Evolutionary conservation across 2,888 invertebrate species (phyloP), one percentile per base, ranked within the genome.

Genomic region (Aquatica leii): DNA sequence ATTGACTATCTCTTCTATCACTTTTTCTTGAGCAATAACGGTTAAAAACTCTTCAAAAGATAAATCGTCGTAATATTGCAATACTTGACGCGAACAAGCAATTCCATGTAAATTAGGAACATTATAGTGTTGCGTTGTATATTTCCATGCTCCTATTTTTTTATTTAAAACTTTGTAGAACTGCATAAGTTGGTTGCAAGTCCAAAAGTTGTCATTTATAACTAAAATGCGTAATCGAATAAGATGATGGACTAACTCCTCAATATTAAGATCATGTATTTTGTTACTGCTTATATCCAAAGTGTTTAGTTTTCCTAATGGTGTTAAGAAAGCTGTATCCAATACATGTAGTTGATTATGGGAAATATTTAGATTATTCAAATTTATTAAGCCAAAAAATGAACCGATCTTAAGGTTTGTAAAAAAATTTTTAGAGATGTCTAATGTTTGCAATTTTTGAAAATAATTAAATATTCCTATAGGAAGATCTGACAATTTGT

Each of bases 131-230:
- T 6, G 24, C 2, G 24, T 4, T 24, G 24, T 2, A 6, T 24
- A 4, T 4, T 24, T 24, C 2, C 2, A 24, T 24, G 4, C 24
- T 24, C 6, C 4, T 24, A 24, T 2, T 24, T 21, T 41, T 18
- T 62, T 15, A 31, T 58, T 66, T 31, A 66, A 24, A n/a, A 15
- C 20, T 46, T 51, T 58, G 34, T 66, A 66, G 54, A 66, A 54
- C 24, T 50, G 2, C 1, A 62, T 46, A 8, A 66, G 43, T 5
- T 59, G 37, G 12, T 53, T 49, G 20, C 66, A 66, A 4, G 14
- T 37, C 66, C 66, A 66, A 43, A 66, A 66, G 31, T 66, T 66
- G 14, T 66, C 66, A 34, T 62, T 59, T 40, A 62, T 17, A 20
- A 52, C 48, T 20, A 66, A 18, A n/a, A 21, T 46, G 4, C 35